Conservation (phyloP, 2,113 vertebrate genomes). For the Rhipidura dahli region DNA sequence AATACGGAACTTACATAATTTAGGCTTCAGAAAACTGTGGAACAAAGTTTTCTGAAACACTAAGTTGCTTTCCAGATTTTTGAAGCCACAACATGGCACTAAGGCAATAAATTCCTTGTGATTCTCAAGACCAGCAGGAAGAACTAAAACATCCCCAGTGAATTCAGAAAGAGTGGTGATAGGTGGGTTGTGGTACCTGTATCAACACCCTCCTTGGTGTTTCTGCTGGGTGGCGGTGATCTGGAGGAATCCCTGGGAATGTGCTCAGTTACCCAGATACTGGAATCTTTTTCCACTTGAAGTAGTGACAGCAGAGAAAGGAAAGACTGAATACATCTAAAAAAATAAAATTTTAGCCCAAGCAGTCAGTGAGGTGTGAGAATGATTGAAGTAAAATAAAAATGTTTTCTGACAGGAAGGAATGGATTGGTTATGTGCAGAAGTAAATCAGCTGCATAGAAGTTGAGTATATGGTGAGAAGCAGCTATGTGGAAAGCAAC, state of each 20-base stretch:
- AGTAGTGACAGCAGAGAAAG: not conserved
- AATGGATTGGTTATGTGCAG: conserved; percentile 10
- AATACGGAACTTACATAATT: not conserved
- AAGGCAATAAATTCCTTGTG: not conserved
- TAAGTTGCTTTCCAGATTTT: not conserved
- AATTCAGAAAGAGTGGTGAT: not conserved
- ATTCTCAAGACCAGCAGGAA: not conserved
- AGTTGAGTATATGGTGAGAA: conserved; percentile 20
- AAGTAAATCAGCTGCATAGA: conserved; percentile 43
- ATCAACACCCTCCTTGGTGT: not conserved
- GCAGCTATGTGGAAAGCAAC: not conserved
- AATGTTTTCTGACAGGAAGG: conserved; percentile 32
- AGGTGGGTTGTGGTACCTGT: not conserved
- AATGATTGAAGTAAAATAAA: conserved; percentile 21
- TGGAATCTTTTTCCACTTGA: not conserved
- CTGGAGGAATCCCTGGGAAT: not conserved
- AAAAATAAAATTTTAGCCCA: not conserved
- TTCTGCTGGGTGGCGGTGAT: not conserved
- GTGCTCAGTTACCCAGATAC: not conserved
- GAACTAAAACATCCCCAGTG: not conserved
- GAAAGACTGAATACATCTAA: not conserved
- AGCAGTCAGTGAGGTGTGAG: conserved; percentile 18
- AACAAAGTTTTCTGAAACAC: not conserved
- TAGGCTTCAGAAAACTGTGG: not conserved
- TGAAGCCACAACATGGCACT: not conserved